Conservation (phyloP, 2,888 invertebrate species). For the Subacronicta megacephala region DNA sequence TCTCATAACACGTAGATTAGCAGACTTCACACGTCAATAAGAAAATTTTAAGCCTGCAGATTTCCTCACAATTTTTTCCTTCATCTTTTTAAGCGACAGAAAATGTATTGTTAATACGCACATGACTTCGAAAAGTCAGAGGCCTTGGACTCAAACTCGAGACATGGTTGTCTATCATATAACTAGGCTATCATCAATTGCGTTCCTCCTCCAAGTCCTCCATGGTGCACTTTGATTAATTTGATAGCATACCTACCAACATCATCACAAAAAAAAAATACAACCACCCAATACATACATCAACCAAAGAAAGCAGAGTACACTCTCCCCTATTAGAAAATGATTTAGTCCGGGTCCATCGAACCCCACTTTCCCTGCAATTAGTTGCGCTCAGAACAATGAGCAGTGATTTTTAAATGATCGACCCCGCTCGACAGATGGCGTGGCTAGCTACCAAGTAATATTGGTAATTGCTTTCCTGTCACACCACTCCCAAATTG, state of each 20-base stretch:
- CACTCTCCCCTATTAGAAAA: slow-evolving; percentile 81
- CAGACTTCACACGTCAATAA: too few species aligned
- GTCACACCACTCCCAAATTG: slow-evolving; percentile 55
- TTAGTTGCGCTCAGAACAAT: slow-evolving; percentile 89
- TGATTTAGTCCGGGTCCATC: slow-evolving; percentile 84
- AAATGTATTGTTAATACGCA: too few species aligned
- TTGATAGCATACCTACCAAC: slow-evolving; percentile 21
- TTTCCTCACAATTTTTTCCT: too few species aligned
- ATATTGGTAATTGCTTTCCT: slow-evolving; percentile 84
- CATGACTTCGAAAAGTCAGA: too few species aligned
- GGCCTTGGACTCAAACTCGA: too few species aligned
- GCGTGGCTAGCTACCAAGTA: slow-evolving; percentile 77
- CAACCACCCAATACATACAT: slow-evolving; percentile 48
- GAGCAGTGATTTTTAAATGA: slow-evolving; percentile 89
- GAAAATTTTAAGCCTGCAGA: too few species aligned
- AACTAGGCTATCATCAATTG: too few species aligned
- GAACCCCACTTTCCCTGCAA: slow-evolving; percentile 89
- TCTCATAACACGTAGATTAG: too few species aligned
- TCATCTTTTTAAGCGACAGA: too few species aligned
- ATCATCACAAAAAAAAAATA: slow-evolving; percentile 38
- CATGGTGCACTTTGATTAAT: slow-evolving; percentile 21
- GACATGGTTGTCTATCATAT: too few species aligned
- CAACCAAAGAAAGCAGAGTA: slow-evolving; percentile 65
- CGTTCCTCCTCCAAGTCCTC: too few species aligned
- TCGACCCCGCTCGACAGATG: slow-evolving; percentile 83